Base-by-base conservation (phyloP, 1,140 invertebrate species). In the Globodera rostochiensis region DNA sequence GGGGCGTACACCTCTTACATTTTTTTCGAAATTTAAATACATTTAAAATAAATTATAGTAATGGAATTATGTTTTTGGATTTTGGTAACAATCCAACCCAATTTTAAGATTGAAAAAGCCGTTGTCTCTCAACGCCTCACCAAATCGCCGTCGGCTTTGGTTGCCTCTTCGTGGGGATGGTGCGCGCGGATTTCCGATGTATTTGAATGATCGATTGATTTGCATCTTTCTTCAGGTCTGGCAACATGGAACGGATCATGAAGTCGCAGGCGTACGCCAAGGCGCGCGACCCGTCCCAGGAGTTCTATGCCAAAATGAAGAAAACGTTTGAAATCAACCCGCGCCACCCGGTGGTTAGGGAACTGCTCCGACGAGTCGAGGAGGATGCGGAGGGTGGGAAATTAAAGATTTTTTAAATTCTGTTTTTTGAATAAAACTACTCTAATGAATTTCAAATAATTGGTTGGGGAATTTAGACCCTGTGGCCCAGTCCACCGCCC, bases 281-380 rank as follows among this genome's bases (percentile, higher is more conserved):
- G 91, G 91, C 94, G 4, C 94, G 97, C 88, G 97, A 98, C 92
- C 93, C 95, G 13, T 94, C 95, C 85, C 93, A 94, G 88, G 93
- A 93, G 90, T 93, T 96, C 91, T 98, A 99, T 89, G 91, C 97
- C 13, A 94, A 93, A 84, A 96, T 98, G 91, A 98, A 98, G 93
- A 99, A 99, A 91, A 96, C 94, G 25, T 90, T 99, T 74, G 98
- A 99, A 92, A 94, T 99, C 78, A 99, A 99, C 91, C 96, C 97
- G 21, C 92, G 95, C 60, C 98, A 99, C 93, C 97, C 97, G 13
- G 91, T 99, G 6, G 94, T 98, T 82, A 94, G 94, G 85, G 96
- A 98, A 91, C 91, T 99, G 69, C 91, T 98, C 84, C 92, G 93
- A 66, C 92, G 95, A 85, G 93, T 98, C 2, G 93, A 94, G 80